Evolutionary conservation across 2,797 vertebrate species (phyloP), one percentile per base, ranked within the genome.

Genomic region (Macroramphosus scolopax): DNA sequence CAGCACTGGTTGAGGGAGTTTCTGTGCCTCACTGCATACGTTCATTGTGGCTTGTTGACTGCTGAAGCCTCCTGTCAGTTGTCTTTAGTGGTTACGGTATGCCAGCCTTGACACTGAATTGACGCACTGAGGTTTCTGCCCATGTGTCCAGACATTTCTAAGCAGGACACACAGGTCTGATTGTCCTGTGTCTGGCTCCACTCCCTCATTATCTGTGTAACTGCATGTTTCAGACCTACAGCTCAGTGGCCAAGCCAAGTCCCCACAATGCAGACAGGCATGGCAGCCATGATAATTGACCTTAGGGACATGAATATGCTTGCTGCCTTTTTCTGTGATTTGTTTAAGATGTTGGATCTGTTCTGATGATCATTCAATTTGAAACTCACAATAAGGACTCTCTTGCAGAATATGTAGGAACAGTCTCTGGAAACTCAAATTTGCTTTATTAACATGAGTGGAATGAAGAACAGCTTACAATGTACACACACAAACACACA

Each of bases 181-280:
- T 81, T 86, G 75, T 84, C 59, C 51, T 39, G 46, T 22, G 66
- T 66, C 66, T 52, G 78, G 72, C 80, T 80, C 82, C 80, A 72
- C 69, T 82, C 61, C 36, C 80, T 84, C 67, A 86, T 88, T 87
- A 87, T 85, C 76, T 81, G 47, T 71, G 22, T 78, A 72, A 75
- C 48, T 83, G 68, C 74, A 75, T 57, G 85, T 86, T 77, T 85
- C 75, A 72, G 84, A 83, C 72, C 59, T 83, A 72, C 78, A 51
- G 66, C 57, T 64, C 29, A 38, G 51, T 31, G 24, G 38, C 33
- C 51, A 35, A 58, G 47, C 67, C 47, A 38, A 69, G 66, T 57
- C 74, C 68, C 64, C 54, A 29, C 45, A 56, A 33, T 48, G 48
- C 51, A 68, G 75, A 77, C 72, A 75, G 68, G 73, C 61, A 69